Base-by-base conservation (phyloP, 2,888 invertebrate species). In the Salticus scenicus region DNA sequence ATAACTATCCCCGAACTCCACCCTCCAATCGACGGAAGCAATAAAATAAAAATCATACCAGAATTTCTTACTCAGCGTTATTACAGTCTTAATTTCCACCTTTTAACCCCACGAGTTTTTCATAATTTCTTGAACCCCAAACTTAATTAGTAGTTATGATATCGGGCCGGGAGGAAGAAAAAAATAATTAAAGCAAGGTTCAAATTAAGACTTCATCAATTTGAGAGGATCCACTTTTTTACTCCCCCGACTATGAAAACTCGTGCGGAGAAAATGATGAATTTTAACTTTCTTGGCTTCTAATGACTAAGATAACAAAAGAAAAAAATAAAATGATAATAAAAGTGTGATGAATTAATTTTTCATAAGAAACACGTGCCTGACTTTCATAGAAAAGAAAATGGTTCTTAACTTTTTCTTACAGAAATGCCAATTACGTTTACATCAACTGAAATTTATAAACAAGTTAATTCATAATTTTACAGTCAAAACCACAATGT, bases 31-130 rank as follows among this genome's bases (percentile, higher is more conserved):
- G 64, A 28, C 47, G 47, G 47, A 31, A 20, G n/a, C 24, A n/a
- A 24, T 33, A 57, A 31, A 57, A 57, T 4, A 30, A 27, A 51
- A 47, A 41, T n/a, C 17, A 31, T 7, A 31, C 20, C n/a, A 12
- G 51, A 31, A 30, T 17, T 27, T 73, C 47, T 47, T 57, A 64
- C 31, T 20, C 24, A 47, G 69, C 24, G 41, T 74, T 63, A 81
- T 74, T 74, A 70, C 69, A 12, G 57, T 57, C 73, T 75, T 63
- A 81, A 74, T 81, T 81, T 37, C 20, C 74, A 74, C 73, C 74
- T 74, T 74, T 81, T 74, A 63, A 81, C 81, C 74, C 73, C 57
- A 20, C 63, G 7, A 7, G 10, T 63, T 72, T 81, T 73, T 77
- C 31, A 47, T 47, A 47, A 12, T 47, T 47, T 47, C n/a, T 14